Conservation (phyloP, 2,797 vertebrate species). For the Cercopithecus neglectus region DNA sequence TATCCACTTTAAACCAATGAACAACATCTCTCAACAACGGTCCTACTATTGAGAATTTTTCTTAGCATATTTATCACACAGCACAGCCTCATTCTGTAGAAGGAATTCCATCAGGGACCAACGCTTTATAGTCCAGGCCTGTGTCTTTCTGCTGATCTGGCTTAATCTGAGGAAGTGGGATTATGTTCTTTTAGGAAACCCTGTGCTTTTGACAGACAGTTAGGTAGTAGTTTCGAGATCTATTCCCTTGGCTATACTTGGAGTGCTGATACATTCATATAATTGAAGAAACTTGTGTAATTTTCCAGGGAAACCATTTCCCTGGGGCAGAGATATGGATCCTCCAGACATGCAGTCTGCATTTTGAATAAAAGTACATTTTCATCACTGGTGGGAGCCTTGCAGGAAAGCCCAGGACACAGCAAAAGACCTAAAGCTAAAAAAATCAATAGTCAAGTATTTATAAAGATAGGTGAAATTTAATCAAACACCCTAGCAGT, state of each 20-base stretch:
- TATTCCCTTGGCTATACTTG: neutral
- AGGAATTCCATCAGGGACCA: neutral
- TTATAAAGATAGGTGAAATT: neutral
- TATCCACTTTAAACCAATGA: neutral
- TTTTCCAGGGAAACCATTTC: slow-evolving; percentile 5
- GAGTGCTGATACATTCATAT: neutral
- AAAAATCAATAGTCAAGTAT: neutral
- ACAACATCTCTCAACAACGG: accelerated
- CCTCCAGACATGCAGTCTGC: neutral
- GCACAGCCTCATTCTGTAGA: neutral
- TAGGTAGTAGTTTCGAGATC: neutral
- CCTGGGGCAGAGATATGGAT: neutral
- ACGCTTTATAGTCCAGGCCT: neutral
- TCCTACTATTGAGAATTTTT: neutral
- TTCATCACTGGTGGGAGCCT: neutral
- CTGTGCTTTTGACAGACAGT: neutral
- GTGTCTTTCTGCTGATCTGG: neutral
- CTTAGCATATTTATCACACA: neutral
- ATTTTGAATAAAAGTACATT: neutral
- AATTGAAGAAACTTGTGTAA: slow-evolving; percentile 15
- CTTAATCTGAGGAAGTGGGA: neutral
- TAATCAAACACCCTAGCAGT: neutral
- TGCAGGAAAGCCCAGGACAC: neutral
- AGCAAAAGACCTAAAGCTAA: neutral
- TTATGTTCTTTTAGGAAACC: neutral